phyloP scores from a whole-genome alignment of 2,113 vertebrate genomes.

The Epinephelus fuscoguttatus region DNA sequence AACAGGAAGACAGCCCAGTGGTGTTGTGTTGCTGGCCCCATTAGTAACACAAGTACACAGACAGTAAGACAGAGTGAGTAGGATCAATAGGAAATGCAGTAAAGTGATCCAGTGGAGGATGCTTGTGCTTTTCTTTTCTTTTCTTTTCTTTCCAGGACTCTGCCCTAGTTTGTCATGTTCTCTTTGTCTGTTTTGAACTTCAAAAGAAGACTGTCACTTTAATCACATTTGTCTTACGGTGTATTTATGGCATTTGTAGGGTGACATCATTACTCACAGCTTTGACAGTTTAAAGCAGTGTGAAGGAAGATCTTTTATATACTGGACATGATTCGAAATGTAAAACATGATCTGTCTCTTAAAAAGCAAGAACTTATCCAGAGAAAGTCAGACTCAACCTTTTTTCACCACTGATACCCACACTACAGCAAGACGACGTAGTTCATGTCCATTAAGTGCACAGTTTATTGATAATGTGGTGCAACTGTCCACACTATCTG shows the following conservation, averaged over 20 bases:
- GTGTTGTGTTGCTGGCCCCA: slow-evolving; percentile 23
- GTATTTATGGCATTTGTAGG: background rate
- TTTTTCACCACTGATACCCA: too few relatives aligned
- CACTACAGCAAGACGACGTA: too few relatives aligned
- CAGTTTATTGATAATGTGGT: too few relatives aligned
- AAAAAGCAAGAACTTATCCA: too few relatives aligned
- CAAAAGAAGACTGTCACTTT: background rate
- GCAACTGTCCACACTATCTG: too few relatives aligned
- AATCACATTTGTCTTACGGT: background rate
- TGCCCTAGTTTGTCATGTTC: slow-evolving; percentile 37
- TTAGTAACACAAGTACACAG: slow-evolving; percentile 21
- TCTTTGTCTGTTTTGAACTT: background rate
- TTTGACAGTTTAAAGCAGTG: too few relatives aligned
- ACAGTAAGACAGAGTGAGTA: background rate
- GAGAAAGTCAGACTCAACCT: too few relatives aligned
- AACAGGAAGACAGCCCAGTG: slow-evolving; percentile 7
- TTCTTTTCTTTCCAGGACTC: background rate
- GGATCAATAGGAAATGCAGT: slow-evolving; percentile 36
- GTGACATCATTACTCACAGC: too few relatives aligned
- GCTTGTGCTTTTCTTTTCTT: background rate
- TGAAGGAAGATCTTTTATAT: too few relatives aligned
- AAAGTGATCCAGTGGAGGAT: slow-evolving; percentile 33
- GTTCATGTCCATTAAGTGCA: too few relatives aligned
- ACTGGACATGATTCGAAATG: too few relatives aligned
- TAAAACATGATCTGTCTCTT: too few relatives aligned